Conservation (phyloP, 2,888 invertebrate genomes). For the Diarsia brunnea region DNA sequence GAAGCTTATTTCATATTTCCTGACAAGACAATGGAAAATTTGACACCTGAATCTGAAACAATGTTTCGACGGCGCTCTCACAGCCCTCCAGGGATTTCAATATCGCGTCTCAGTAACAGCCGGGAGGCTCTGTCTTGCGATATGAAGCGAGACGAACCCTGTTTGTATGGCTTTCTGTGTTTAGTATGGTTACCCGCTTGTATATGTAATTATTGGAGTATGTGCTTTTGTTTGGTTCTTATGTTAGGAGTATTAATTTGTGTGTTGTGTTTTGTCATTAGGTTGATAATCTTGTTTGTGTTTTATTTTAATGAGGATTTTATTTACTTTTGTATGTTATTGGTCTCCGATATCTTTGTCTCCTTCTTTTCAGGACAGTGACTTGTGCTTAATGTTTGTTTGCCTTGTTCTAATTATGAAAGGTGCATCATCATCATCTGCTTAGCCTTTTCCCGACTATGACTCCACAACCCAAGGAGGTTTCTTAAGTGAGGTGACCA, state of each 20-base stretch:
- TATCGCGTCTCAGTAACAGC: conserved; percentile 69
- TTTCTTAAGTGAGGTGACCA: no score
- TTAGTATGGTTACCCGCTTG: conserved; percentile 26
- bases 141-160: conserved; percentile 52
- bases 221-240: conserved; percentile 15
- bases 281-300: background rate
- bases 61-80: conserved; percentile 63
- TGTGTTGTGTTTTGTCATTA: conserved; percentile 3
- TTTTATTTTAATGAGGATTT: background rate
- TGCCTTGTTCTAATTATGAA: background rate
- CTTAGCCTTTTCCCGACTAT: no score
- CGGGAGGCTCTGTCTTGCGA: conserved; percentile 53
- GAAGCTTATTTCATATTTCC: conserved; percentile 65
- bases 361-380: background rate
- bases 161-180: conserved; percentile 44
- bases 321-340: background rate
- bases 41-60: conserved; percentile 73
- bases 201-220: conserved; percentile 39
- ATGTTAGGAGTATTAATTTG: background rate
- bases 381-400: background rate
- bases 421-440: no score
- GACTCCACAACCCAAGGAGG: no score
- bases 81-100: conserved; percentile 66
- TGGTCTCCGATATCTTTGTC: background rate
- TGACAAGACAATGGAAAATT: conserved; percentile 75